phyloP scores from a whole-genome alignment of 2,113 vertebrate species.

The Catharus fuscescens region DNA sequence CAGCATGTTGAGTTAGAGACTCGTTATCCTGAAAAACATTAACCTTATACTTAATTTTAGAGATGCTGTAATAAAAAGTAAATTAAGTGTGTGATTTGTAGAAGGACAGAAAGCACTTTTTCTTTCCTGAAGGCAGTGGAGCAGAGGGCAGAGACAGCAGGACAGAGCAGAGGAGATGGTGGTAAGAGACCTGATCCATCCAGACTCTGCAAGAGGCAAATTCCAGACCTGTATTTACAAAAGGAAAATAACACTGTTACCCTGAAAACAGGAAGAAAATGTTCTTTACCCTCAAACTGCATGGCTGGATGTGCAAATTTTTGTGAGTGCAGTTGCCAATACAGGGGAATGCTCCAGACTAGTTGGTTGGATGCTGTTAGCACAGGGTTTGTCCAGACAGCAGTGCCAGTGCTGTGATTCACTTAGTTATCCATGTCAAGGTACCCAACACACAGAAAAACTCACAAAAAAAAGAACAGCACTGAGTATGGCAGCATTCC shows the following conservation, averaged over 20 bases:
- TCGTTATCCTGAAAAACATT: background rate
- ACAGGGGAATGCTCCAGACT: background rate
- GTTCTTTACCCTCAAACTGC: background rate
- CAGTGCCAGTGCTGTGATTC: background rate
- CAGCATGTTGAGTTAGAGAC: background rate
- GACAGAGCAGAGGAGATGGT: background rate
- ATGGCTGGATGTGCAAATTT: background rate
- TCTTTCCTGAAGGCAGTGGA: background rate
- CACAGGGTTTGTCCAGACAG: background rate
- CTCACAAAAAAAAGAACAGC: background rate
- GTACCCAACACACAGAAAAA: background rate
- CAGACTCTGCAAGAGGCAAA: background rate
- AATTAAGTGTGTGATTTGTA: background rate
- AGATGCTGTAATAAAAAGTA: background rate
- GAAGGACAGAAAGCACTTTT: background rate
- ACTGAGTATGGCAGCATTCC: background rate
- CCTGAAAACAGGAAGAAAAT: background rate
- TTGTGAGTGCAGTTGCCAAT: background rate
- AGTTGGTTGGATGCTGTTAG: too few relatives aligned
- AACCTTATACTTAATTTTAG: background rate
- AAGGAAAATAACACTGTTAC: background rate
- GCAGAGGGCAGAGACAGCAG: background rate
- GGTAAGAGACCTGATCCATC: fast-evolving
- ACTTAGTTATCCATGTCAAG: background rate
- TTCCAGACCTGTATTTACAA: background rate